Conservation (phyloP, 2,888 invertebrate genomes). For the Dryobota labecula region DNA sequence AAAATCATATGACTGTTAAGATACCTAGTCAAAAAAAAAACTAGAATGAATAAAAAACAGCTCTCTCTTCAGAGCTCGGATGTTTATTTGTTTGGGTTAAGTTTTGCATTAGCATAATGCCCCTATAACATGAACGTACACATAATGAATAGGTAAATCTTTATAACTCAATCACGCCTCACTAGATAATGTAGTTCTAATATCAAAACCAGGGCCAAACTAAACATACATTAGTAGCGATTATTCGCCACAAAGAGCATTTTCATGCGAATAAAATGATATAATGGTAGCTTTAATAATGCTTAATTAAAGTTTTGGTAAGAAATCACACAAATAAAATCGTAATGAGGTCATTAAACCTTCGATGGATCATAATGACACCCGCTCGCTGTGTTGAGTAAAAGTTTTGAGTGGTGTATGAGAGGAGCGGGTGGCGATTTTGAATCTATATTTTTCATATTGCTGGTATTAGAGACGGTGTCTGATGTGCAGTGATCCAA, state of each 20-base stretch:
- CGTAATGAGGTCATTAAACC: constrained; percentile 63
- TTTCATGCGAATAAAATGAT: constrained; percentile 46
- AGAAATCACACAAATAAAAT: constrained; percentile 60
- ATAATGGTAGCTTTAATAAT: constrained; percentile 48
- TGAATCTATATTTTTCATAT: neutral
- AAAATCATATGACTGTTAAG: no score
- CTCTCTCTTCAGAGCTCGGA: neutral
- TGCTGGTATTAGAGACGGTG: no score
- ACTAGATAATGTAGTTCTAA: constrained; percentile 30
- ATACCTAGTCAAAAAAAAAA: no score
- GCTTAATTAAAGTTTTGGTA: constrained; percentile 54
- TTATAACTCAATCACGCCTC: constrained; percentile 43
- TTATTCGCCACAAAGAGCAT: constrained; percentile 41
- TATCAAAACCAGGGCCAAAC: constrained; percentile 42
- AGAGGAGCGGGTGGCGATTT: constrained; percentile 24
- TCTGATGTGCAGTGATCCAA: no score
- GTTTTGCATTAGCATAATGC: constrained; percentile 1
- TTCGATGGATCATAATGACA: constrained; percentile 64
- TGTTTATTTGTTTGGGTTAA: neutral
- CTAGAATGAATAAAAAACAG: neutral
- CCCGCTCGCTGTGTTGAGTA: constrained; percentile 49
- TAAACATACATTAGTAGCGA: constrained; percentile 15
- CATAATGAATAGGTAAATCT: neutral
- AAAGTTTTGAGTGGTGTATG: constrained; percentile 43
- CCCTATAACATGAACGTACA: constrained; percentile 1